Conservation (phyloP, 2,113 vertebrate genomes). For the Dendropsophus ebraccatus region DNA sequence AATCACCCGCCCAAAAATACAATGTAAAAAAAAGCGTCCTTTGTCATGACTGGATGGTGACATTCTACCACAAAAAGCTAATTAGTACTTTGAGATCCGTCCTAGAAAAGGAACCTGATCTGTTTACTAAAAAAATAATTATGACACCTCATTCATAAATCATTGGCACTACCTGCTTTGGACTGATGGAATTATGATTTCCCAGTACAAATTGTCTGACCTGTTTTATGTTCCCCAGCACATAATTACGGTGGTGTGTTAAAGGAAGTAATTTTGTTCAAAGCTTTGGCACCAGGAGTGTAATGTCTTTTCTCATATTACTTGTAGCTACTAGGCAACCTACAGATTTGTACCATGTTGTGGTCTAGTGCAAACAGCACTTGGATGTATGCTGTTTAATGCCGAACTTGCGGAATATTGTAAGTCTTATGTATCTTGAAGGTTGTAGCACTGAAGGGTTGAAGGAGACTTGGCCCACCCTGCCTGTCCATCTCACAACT, state of each 20-base stretch:
- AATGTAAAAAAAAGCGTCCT: conserved; percentile 83
- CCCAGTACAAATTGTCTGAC: conserved; percentile 91
- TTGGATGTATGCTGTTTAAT: conserved; percentile 60
- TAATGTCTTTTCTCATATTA: conserved; percentile 81
- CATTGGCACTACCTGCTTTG: conserved; percentile 85
- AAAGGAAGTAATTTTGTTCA: conserved; percentile 95
- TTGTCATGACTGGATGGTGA: conserved; percentile 81
- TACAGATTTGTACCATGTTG: conserved; percentile 71
- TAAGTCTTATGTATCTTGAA: conserved; percentile 40
- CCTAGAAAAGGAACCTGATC: conserved; percentile 85
- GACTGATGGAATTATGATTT: conserved; percentile 94
- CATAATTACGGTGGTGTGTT: conserved; percentile 91
- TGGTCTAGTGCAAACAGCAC: conserved; percentile 69
- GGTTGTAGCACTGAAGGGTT: conserved; percentile 45
- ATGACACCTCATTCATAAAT: conserved; percentile 90
- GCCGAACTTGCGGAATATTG: conserved; percentile 58
- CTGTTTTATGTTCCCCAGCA: conserved; percentile 91
- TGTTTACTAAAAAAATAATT: conserved; percentile 83
- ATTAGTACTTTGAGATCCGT: conserved; percentile 88
- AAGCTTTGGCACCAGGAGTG: conserved; percentile 84
- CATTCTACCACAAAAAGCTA: conserved; percentile 84
- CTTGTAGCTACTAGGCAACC: conserved; percentile 79
- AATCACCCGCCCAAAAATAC: conserved; percentile 84
- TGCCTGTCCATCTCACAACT: conserved; percentile 38
- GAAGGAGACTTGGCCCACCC: conserved; percentile 36